A percentile compares a stretch with the other conserved stretches of the same genome.
Evolutionary conservation across 2,113 vertebrate genomes (phyloP).

Genomic region (Eleginops maclovinus): DNA sequence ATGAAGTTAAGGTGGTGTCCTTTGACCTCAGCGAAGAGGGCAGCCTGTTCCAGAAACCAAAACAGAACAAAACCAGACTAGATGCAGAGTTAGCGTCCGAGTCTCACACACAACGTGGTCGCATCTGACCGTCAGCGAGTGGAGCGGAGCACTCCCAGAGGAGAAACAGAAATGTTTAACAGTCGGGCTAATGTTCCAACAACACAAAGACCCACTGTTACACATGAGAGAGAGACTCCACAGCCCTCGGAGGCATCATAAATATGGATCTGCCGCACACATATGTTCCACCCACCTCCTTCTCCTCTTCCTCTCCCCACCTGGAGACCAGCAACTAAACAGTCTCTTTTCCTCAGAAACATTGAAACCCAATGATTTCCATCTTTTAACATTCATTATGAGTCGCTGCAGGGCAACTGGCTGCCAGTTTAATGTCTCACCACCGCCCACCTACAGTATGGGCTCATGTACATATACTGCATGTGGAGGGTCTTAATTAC

Average conservation of each 20-base stretch:
- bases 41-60: slow-evolving; percentile 48
- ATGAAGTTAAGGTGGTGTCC: slow-evolving; percentile 20
- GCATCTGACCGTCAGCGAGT: slow-evolving; percentile 30
- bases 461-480: slow-evolving; percentile 32
- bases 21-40: slow-evolving; percentile 26
- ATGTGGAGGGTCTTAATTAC: slow-evolving; percentile 58
- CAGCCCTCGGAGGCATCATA: slow-evolving; percentile 60
- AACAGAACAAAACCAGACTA: slow-evolving; percentile 55
- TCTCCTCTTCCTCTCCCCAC: slow-evolving; percentile 52
- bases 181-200: slow-evolving; percentile 57
- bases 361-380: slow-evolving; percentile 63
- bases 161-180: slow-evolving; percentile 43
- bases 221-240: slow-evolving; percentile 32
- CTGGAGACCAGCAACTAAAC: slow-evolving; percentile 61
- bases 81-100: slow-evolving; percentile 24
- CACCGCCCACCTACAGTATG: slow-evolving; percentile 77
- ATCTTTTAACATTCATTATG: slow-evolving; percentile 72
- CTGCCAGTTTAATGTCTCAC: slow-evolving; percentile 58
- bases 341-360: slow-evolving; percentile 48
- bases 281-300: slow-evolving; percentile 63
- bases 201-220: slow-evolving; percentile 69
- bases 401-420: slow-evolving; percentile 45
- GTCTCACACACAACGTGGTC: slow-evolving; percentile 6
- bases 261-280: slow-evolving; percentile 62
- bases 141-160: slow-evolving; percentile 16